Base-by-base conservation (phyloP, 2,888 invertebrate species). In the Watsonalla cultraria region DNA sequence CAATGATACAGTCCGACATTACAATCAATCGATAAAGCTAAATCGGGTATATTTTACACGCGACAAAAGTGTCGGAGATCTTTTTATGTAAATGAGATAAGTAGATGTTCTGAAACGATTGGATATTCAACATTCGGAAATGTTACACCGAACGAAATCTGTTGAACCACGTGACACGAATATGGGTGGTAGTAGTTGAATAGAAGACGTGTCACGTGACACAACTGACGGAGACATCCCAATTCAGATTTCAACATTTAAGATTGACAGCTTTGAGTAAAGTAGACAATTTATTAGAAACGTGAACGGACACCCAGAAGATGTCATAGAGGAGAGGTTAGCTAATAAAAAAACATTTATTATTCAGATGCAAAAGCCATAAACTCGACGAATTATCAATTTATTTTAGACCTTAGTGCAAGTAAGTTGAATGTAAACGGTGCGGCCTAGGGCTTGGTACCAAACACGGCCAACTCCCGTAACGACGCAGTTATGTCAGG, bases 401-500 rank as follows among this genome's bases (percentile, higher is more conserved):
- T 24, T 24, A 24, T 24, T 24, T 4, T 24, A 24, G 2, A 24
- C 24, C 24, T 2, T 24, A 24, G 24, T 2, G 24, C 24, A 24
- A 24, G 24, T 24, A 5, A 37, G 9, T 8, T 37, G 9, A 37
- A 37, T 37, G 9, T 37, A 37, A 37, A 42, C 11, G 42, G 42
- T 8, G 33, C n/a, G 7, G 2, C 4, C n/a, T 37, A 49, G 9
- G 39, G 49, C 14, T 73, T 71, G 68, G 72, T 72, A 75, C 64
- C 60, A 66, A 73, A 65, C 61, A 66, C 11, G 49, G 15, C 14
- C 7, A 14, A 49, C 49, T 49, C 37, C 49, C 14, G 49, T 37
- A 49, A 37, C 37, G 8, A 66, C 57, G 68, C 70, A 70, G 77
- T 79, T 74, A 75, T 65, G 65, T 72, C 59, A 67, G 68, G 56